Conservation (phyloP, 1,140 invertebrate species). For the Temnothorax nylanderi region DNA sequence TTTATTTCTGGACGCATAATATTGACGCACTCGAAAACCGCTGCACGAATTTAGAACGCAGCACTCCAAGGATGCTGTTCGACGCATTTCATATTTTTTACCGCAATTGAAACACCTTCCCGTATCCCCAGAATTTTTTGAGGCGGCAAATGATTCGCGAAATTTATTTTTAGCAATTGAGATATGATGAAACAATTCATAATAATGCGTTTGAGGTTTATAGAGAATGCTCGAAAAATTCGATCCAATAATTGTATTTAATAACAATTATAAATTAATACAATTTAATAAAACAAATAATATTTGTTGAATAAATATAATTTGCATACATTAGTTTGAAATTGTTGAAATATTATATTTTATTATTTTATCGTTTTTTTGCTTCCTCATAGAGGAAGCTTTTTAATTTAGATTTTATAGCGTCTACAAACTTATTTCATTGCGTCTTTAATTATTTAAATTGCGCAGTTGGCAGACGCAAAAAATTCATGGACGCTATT, state of each 20-base stretch:
- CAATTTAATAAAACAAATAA: not conserved
- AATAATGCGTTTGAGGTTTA: not conserved
- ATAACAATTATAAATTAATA: not conserved
- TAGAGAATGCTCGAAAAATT: not conserved
- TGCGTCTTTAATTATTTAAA: not conserved
- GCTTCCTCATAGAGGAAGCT: too few relatives aligned
- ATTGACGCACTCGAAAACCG: constrained; percentile 30
- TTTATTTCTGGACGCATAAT: constrained; percentile 45
- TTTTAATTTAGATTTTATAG: not conserved
- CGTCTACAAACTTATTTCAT: not conserved
- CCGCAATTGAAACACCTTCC: not conserved
- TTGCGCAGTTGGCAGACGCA: not conserved
- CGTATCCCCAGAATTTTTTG: not conserved
- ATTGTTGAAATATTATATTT: not conserved
- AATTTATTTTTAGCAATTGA: not conserved
- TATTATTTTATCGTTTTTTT: not conserved
- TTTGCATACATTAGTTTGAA: not conserved
- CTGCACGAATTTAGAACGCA: constrained; percentile 8
- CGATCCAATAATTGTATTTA: not conserved
- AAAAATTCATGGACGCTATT: constrained; percentile 23
- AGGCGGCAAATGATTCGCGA: not conserved
- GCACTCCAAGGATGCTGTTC: not conserved
- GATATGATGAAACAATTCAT: not conserved
- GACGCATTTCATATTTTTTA: constrained; percentile 11
- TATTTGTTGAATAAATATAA: not conserved